phyloP scores from a whole-genome alignment of 1,140 invertebrate species.

The Sitobion miscanthi region DNA sequence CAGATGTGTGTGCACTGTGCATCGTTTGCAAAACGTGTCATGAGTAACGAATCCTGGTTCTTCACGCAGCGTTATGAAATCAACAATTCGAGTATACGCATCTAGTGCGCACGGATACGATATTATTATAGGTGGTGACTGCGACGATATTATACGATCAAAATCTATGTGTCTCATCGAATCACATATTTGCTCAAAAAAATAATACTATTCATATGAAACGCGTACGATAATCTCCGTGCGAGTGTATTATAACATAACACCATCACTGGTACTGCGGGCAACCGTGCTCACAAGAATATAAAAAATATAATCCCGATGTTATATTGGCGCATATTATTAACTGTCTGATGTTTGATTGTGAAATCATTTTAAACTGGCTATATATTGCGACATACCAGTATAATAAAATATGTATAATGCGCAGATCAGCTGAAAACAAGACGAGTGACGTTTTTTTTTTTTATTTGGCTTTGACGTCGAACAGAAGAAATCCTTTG shows the following conservation, averaged over 20 bases:
- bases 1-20: no score
- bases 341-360: neutral
- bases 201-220: neutral
- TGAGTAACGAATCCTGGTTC: no score
- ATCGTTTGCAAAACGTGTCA: no score
- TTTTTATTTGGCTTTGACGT: neutral
- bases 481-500: neutral
- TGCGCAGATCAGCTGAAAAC: neutral
- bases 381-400: neutral
- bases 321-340: neutral
- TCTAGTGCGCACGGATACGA: no score
- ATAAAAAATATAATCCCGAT: neutral
- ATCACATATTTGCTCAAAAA: neutral
- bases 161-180: no score
- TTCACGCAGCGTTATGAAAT: no score
- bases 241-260: neutral
- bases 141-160: no score
- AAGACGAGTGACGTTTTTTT: neutral
- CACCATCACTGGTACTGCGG: neutral
- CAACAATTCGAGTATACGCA: no score
- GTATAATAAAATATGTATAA: neutral
- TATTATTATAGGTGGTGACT: no score
- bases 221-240: neutral
- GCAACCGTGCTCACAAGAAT: neutral
- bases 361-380: neutral